Evolutionary conservation across 1,140 invertebrate species (phyloP), one percentile per base, ranked within the genome.

Genomic region (Delia radicum): DNA sequence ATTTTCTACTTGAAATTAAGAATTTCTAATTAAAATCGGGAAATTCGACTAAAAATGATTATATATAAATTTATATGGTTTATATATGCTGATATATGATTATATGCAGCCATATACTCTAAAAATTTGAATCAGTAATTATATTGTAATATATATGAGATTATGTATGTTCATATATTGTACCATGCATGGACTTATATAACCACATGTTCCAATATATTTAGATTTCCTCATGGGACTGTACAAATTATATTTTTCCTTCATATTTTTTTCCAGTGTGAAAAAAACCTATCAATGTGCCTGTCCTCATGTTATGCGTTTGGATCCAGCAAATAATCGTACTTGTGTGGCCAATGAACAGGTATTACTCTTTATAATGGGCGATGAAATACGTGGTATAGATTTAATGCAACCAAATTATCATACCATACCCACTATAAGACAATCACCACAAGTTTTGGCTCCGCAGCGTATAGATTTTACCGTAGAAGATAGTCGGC

Each of bases 321-420:
- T 94, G n/a, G 86, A 86, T 75, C 79, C 83, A 0, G 81, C 87
- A 0, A 89, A 93, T 83, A 88, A 90, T 33, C 89, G 88, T 67
- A 93, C 90, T 12, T 95, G 93, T 84, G 88, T 91, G 75, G 89
- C 92, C 42, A 93, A 95, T 85, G 93, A 95, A 80, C 90, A 90
- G 76, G 90, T 95, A 37, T 84, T 96, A 63, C 87, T 96, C 74
- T 92, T 94, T 80, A 91, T 92, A 12, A 88, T 91, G 76, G 86
- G 88, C 24, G 92, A 92, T 81, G 94, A 95, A 87, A 94, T 97
- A 76, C 90, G 94, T 62, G 95, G 95, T 13, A 92, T 96, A 37
- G 93, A 95, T 84, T 84, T 95, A 31, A 88, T 90, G 55, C 89
- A 91, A 82, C 91, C 93, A 1, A 90, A 91, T 82, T 93, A 92